These are phyloP conservation scores for Dione vanillae DNA, from an alignment of 2,888 invertebrate genomes.

Conservation along the genomic window DNA sequence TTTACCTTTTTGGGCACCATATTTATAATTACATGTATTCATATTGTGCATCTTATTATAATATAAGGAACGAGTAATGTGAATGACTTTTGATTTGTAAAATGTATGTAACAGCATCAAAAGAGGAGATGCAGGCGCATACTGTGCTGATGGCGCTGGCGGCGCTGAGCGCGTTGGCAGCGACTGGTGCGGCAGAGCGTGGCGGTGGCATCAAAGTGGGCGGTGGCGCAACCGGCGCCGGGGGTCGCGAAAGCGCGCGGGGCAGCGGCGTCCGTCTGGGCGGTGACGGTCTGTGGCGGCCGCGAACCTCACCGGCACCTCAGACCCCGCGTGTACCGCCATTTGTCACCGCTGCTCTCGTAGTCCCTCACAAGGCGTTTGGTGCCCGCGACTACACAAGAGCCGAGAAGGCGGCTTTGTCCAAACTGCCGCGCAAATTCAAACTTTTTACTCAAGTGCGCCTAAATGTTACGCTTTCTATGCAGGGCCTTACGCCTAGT, in stretches of 20 bases:
- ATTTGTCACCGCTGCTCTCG: conserved; percentile 87
- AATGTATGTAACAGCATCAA: conserved; percentile 64
- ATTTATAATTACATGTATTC: too few species aligned
- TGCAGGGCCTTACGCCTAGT: conserved; percentile 90
- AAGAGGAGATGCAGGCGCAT: conserved; percentile 76
- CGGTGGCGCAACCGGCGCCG: conserved; percentile 66
- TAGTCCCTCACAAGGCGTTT: conserved; percentile 91
- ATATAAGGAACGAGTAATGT: neutral
- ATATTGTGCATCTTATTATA: too few species aligned
- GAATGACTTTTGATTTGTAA: neutral
- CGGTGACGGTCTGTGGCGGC: conserved; percentile 67
- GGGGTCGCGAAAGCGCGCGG: conserved; percentile 68
- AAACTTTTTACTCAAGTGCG: conserved; percentile 88
- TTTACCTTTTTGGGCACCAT: too few species aligned
- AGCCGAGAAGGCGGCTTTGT: conserved; percentile 87
- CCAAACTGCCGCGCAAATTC: conserved; percentile 86
- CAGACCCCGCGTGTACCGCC: conserved; percentile 77
- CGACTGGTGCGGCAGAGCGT: conserved; percentile 69
- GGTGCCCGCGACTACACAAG: conserved; percentile 89
- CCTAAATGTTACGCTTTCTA: conserved; percentile 87
- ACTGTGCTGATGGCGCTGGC: conserved; percentile 73
- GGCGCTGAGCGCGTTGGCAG: conserved; percentile 71
- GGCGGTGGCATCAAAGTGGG: conserved; percentile 73
- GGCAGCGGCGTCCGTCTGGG: conserved; percentile 74
- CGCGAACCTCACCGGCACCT: conserved; percentile 76